Evolutionary conservation across 2,113 vertebrate genomes (phyloP), one percentile per base, ranked within the genome.

Genomic region (Gadus macrocephalus): DNA sequence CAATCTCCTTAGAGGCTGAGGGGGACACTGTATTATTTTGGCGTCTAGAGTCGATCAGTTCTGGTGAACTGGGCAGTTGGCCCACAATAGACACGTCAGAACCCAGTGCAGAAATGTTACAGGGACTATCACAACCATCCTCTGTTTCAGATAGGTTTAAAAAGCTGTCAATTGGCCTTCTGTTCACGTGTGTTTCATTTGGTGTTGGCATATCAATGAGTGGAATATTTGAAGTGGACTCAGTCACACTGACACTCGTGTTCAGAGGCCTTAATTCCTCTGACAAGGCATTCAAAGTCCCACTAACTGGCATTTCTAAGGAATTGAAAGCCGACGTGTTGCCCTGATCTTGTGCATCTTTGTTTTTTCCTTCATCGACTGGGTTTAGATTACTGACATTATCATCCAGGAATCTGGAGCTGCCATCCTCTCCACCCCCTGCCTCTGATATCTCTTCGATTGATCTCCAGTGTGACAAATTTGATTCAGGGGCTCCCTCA

Each of bases 361-460:
- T 80, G 78, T 77, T 85, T 69, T 82, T 72, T 12, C 70, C 83
- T 27, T 72, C 78, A 53, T 86, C 79, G 64, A 81, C 79, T 69
- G 81, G 78, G 77, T 89, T 88, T 22, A 92, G 78, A 87, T 92
- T 92, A 73, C 88, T 91, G 65, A 88, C 78, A 73, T 92, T 88
- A 59, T 93, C 88, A 53, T 83, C 82, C n/a, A 76, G 81, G 38
- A 90, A 86, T 75, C 76, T 81, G 4, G 75, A 72, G 62, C 86
- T 89, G 49, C 84, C 80, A 53, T 87, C 89, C 69, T 91, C 90
- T 20, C 87, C 90, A 19, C 87, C 90, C 1, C 90, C 91, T 76
- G 90, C 89, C 66, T 91, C 90, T 71, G 88, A 91, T 19, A 92
- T 89, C 74, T 92, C 91, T 73, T 91, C 89, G 35, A 90, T 90